Conservation (phyloP, 2,888 invertebrate species). For the Laothoe populi region DNA sequence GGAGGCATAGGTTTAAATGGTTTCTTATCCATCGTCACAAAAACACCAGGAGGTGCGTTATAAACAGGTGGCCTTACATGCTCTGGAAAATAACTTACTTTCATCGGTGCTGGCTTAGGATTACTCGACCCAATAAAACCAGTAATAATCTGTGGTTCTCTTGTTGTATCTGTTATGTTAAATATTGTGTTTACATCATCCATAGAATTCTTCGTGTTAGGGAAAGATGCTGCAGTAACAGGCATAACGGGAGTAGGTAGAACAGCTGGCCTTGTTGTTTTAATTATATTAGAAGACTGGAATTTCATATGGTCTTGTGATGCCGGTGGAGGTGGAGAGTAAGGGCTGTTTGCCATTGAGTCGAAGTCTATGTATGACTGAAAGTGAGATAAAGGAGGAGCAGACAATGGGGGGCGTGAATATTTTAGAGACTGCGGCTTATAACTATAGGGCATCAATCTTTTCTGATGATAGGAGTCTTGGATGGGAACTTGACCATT, state of each 20-base stretch:
- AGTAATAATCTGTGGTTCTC: conserved; percentile 53
- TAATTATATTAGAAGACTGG: conserved; percentile 54
- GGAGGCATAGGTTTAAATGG: conserved; percentile 81
- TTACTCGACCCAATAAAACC: conserved; percentile 55
- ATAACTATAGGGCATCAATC: conserved; percentile 57
- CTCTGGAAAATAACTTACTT: conserved; percentile 65
- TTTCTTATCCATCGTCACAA: conserved; percentile 78
- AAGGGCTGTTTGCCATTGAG: conserved; percentile 40
- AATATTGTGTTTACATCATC: conserved; percentile 42
- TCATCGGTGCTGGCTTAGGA: conserved; percentile 54
- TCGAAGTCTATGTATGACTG: conserved; percentile 39
- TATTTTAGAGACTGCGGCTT: conserved; percentile 60
- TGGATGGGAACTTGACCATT: conserved; percentile 32
- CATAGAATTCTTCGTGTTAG: conserved; percentile 27
- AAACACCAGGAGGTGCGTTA: conserved; percentile 77
- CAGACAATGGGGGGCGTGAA: conserved; percentile 54
- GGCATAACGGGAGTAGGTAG: conserved; percentile 60
- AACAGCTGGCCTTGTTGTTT: conserved; percentile 65
- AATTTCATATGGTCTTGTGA: conserved; percentile 54
- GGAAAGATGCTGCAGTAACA: neutral
- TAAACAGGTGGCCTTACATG: conserved; percentile 74
- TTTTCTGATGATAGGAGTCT: conserved; percentile 62
- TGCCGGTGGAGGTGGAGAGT: conserved; percentile 27
- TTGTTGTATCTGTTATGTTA: conserved; percentile 53
- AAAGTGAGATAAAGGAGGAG: conserved; percentile 50